Percentiles rank a stretch among this genome's conserved stretches.
Conservation (phyloP, 2,797 vertebrate genomes). For the Tympanoctomys barrerae region DNA sequence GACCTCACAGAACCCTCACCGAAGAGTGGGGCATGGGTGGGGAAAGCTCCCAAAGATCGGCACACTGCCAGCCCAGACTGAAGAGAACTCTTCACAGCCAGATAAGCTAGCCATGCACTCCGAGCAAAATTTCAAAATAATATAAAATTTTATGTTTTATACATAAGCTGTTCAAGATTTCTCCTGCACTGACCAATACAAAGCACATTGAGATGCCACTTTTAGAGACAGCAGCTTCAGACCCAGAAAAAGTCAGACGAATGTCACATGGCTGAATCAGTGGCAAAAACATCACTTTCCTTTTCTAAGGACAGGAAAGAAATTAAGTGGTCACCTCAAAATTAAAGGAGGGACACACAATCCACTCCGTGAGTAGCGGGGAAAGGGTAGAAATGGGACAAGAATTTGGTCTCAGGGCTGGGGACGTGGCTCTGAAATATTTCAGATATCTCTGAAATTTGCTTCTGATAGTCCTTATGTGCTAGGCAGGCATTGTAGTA, state of each 20-base stretch:
- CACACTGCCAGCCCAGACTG: slow-evolving; percentile 61
- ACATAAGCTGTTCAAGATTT: slow-evolving; percentile 82
- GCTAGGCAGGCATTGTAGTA: neutral
- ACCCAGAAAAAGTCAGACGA: slow-evolving; percentile 60
- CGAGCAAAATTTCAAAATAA: slow-evolving; percentile 77
- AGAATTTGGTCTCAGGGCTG: slow-evolving; percentile 65
- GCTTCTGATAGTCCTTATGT: neutral
- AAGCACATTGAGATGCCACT: slow-evolving; percentile 82
- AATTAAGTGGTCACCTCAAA: slow-evolving; percentile 51
- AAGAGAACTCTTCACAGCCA: slow-evolving; percentile 61
- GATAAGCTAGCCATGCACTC: neutral
- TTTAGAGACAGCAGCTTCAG: slow-evolving; percentile 80
- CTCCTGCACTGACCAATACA: slow-evolving; percentile 70
- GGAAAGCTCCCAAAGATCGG: slow-evolving; percentile 38
- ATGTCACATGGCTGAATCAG: slow-evolving; percentile 62
- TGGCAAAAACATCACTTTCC: slow-evolving; percentile 60
- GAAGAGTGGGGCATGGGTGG: neutral
- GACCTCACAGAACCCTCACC: slow-evolving; percentile 65
- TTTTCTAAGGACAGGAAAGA: neutral
- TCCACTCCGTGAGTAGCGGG: slow-evolving; percentile 2
- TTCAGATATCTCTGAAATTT: no score
- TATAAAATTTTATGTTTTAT: slow-evolving; percentile 78
- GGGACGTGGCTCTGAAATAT: neutral
- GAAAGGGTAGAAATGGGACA: neutral
- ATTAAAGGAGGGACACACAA: neutral